A percentile compares a stretch with the other conserved stretches of the same genome.
Conservation (phyloP, 2,797 vertebrate genomes). For the Acanthurus tractus region DNA sequence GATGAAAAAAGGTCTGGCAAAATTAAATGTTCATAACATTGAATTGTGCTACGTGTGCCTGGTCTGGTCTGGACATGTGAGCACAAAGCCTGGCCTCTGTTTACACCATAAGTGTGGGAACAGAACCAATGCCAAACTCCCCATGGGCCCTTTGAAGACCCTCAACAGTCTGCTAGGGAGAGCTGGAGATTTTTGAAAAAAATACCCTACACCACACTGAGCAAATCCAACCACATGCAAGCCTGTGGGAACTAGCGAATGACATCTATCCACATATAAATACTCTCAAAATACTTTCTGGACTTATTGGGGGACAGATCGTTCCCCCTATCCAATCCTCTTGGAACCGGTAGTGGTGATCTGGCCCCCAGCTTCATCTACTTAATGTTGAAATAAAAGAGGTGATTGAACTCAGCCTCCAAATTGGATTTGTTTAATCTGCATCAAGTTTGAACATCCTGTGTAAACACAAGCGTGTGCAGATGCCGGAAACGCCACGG, state of each 20-base stretch:
- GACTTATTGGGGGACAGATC: conserved; percentile 70
- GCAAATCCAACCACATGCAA: conserved; percentile 79
- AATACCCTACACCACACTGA: conserved; percentile 62
- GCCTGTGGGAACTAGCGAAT: conserved; percentile 74
- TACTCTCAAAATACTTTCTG: conserved; percentile 77
- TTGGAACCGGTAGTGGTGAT: conserved; percentile 71
- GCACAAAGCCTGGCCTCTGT: conserved; percentile 69
- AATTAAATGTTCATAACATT: conserved; percentile 76
- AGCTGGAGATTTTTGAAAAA: conserved; percentile 69
- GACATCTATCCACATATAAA: conserved; percentile 77
- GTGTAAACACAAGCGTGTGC: conserved; percentile 87
- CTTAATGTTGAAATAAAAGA: conserved; percentile 81
- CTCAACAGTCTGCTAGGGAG: conserved; percentile 62
- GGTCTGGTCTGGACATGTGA: conserved; percentile 65
- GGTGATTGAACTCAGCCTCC: conserved; percentile 79
- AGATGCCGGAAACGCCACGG: conserved; percentile 82
- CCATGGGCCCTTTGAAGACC: conserved; percentile 64
- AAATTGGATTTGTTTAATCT: conserved; percentile 87
- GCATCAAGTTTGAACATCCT: conserved; percentile 82
- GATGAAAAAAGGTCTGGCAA: conserved; percentile 67
- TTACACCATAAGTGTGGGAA: conserved; percentile 82
- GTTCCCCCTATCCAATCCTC: conserved; percentile 65
- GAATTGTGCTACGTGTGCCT: conserved; percentile 76
- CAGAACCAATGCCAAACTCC: conserved; percentile 69
- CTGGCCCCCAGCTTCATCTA: conserved; percentile 75